Percentiles rank a stretch among this genome's conserved stretches.
Conservation (phyloP, 2,888 invertebrate genomes). For the Herminia tarsipennalis region DNA sequence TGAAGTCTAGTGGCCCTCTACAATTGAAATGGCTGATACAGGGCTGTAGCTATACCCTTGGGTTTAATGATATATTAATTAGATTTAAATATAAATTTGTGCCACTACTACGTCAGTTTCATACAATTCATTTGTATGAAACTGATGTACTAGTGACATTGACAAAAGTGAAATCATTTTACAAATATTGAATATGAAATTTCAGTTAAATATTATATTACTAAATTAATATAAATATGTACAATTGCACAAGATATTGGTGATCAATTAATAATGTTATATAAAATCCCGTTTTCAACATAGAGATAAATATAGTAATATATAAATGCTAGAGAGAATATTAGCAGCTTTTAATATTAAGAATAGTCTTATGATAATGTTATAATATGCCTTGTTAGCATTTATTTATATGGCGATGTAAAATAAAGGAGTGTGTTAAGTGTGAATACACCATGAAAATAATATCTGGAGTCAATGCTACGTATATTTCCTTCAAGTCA, state of each 20-base stretch:
- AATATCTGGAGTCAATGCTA: no score
- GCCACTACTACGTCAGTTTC: not conserved
- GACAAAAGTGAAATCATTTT: slow-evolving; percentile 8
- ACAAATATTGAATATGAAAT: slow-evolving; percentile 29
- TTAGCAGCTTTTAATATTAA: slow-evolving; percentile 41
- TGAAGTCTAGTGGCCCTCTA: no score
- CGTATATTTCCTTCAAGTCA: no score
- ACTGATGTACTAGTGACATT: not conserved
- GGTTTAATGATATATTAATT: slow-evolving; percentile 10
- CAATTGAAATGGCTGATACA: no score
- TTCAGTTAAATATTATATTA: slow-evolving; percentile 7
- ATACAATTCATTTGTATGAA: not conserved
- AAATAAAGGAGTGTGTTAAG: slow-evolving; percentile 18
- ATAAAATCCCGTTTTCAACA: slow-evolving; percentile 13
- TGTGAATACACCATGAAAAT: no score
- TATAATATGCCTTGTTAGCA: slow-evolving; percentile 42
- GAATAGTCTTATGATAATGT: slow-evolving; percentile 43
- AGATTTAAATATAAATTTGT: not conserved
- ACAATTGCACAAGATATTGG: slow-evolving; percentile 36
- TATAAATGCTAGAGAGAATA: slow-evolving; percentile 41
- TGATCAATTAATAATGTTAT: slow-evolving; percentile 39
- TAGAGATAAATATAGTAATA: slow-evolving; percentile 35
- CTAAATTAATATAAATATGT: slow-evolving; percentile 11
- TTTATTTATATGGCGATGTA: slow-evolving; percentile 42
- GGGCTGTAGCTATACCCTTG: no score